Conservation (phyloP, 2,888 invertebrate species). For the Halictus quadricinctus region DNA sequence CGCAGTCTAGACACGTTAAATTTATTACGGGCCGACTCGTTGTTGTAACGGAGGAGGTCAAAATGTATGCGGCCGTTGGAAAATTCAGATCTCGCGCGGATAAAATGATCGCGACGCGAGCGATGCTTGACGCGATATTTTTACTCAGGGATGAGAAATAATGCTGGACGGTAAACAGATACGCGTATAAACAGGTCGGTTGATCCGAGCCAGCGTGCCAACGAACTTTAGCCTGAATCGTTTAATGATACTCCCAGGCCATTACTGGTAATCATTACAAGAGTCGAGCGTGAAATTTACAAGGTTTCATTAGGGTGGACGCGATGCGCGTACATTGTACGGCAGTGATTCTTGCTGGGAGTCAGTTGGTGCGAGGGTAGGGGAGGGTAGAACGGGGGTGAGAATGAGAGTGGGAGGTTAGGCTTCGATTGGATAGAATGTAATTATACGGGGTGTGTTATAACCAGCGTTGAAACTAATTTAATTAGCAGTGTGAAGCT, state of each 20-base stretch:
- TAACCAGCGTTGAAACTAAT: conserved; percentile 11
- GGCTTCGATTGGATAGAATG: conserved; percentile 9
- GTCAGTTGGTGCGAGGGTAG: not conserved
- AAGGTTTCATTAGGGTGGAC: conserved; percentile 55
- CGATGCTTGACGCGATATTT: not conserved
- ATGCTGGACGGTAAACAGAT: conserved; percentile 30
- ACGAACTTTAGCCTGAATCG: conserved; percentile 63
- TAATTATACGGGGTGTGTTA: conserved; percentile 13
- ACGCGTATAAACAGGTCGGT: conserved; percentile 32
- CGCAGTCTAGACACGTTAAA: not conserved
- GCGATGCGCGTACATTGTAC: conserved; percentile 4
- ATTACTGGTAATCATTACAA: conserved; percentile 66
- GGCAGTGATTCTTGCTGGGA: conserved; percentile 7
- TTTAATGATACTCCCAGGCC: conserved; percentile 67
- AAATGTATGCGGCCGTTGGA: not conserved
- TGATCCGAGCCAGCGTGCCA: conserved; percentile 48
- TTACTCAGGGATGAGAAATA: not conserved
- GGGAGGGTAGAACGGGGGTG: not conserved
- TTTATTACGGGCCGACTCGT: not conserved
- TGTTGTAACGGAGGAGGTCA: not conserved
- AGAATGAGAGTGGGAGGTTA: not conserved
- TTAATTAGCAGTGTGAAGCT: conserved; percentile 10
- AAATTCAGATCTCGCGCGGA: not conserved
- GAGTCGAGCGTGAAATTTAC: conserved; percentile 70
- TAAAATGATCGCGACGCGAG: not conserved